Conservation (phyloP, 1,140 invertebrate genomes). For the Tigriopus japonicus region DNA sequence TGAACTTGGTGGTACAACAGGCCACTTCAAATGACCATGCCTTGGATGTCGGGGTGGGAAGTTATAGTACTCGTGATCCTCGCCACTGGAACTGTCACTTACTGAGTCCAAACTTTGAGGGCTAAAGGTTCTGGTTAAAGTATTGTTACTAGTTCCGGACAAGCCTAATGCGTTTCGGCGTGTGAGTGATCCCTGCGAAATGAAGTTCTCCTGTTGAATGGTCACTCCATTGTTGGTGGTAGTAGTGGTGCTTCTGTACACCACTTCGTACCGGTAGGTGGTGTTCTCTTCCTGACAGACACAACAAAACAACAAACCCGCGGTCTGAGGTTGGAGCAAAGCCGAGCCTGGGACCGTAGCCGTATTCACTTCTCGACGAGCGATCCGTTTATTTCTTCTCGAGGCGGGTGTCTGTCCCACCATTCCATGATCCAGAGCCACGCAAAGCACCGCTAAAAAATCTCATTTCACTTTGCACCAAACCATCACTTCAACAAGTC, state of each 20-base stretch:
- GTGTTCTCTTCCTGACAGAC: conserved; percentile 9
- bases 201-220: no score
- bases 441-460: no score
- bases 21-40: conserved; percentile 12
- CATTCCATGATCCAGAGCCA: no score
- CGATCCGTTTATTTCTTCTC: no score
- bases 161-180: not conserved
- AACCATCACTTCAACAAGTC: no score
- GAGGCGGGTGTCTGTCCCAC: no score
- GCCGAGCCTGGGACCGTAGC: no score
- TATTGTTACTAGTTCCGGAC: not conserved
- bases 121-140: not conserved
- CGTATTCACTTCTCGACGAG: no score
- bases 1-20: not conserved
- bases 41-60: conserved; percentile 8
- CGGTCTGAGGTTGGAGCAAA: no score
- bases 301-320: conserved; percentile 3
- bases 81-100: not conserved
- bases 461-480: no score
- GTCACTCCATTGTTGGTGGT: no score
- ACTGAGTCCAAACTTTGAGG: not conserved
- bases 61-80: conserved; percentile 11
- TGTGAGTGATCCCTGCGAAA: not conserved
- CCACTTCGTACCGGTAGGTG: conserved; percentile 4
- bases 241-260: not conserved